Conservation (phyloP, 2,888 invertebrate genomes). For the Thymelicus sylvestris region DNA sequence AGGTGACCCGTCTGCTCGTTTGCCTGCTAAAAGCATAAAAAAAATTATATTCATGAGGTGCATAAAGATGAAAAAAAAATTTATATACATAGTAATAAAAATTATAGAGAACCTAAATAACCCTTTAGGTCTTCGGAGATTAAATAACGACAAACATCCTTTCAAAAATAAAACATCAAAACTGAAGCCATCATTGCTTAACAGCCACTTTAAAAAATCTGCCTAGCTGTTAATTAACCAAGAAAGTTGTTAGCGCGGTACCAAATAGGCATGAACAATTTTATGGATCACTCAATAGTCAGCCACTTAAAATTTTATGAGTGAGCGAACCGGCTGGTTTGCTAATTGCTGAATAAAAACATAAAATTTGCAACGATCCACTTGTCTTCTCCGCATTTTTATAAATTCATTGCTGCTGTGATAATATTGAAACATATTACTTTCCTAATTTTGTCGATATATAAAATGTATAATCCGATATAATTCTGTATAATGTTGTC, state of each 20-base stretch:
- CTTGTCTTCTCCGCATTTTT: neutral
- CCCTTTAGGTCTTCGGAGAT: neutral
- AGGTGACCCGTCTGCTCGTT: too few species aligned
- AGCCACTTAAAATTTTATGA: constrained; percentile 30
- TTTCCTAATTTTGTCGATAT: too few species aligned
- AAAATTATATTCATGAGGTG: neutral
- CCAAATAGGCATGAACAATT: constrained; percentile 35
- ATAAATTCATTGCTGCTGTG: neutral
- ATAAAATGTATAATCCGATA: too few species aligned
- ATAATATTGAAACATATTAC: too few species aligned
- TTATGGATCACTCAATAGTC: constrained; percentile 32
- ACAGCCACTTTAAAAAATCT: constrained; percentile 22
- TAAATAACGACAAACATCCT: neutral
- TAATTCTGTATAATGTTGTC: too few species aligned
- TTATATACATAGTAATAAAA: too few species aligned
- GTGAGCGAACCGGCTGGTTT: constrained; percentile 23
- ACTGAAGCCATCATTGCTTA: constrained; percentile 4
- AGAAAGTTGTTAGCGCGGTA: constrained; percentile 25
- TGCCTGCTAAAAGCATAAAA: too few species aligned
- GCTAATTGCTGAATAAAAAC: constrained; percentile 25
- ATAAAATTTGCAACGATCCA: constrained; percentile 17
- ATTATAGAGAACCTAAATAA: too few species aligned
- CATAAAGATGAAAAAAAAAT: too few species aligned
- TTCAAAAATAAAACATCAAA: constrained; percentile 11
- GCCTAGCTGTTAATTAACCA: constrained; percentile 30